Percentiles rank a stretch among this genome's conserved stretches.
Conservation (phyloP, 2,797 vertebrate genomes). For the Melanogrammus aeglefinus region DNA sequence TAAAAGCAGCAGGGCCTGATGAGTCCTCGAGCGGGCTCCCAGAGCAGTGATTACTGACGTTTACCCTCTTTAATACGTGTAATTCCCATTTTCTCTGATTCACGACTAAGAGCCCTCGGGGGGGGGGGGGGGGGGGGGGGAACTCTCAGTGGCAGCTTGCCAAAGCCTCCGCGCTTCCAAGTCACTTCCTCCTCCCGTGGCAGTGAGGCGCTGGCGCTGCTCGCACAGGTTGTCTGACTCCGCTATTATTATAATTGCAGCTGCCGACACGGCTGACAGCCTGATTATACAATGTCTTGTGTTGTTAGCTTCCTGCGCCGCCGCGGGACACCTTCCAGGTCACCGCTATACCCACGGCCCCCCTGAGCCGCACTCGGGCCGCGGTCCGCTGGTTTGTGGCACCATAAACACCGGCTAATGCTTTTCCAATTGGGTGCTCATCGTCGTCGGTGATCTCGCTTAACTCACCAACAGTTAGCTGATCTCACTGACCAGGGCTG, state of each 20-base stretch:
- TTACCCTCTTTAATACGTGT: conserved; percentile 83
- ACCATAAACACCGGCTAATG: conserved; percentile 27
- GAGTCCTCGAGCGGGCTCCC: conserved; percentile 73
- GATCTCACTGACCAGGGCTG: conserved; percentile 28
- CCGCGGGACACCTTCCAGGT: conserved; percentile 12
- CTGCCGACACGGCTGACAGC: conserved; percentile 51
- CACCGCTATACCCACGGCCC: not conserved
- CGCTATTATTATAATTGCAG: conserved; percentile 68
- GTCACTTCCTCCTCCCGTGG: conserved; percentile 64
- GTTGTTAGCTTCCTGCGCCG: conserved; percentile 52
- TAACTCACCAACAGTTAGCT: conserved; percentile 48
- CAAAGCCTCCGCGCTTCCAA: conserved; percentile 70
- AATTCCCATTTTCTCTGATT: conserved; percentile 82
- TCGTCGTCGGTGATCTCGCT: conserved; percentile 17
- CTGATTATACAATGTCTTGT: conserved; percentile 56
- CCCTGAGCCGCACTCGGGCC: no score
- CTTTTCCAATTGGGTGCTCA: conserved; percentile 33
- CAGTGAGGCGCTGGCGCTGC: conserved; percentile 57
- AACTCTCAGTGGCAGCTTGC: conserved; percentile 74
- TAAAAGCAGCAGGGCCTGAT: conserved; percentile 65
- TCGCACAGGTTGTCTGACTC: conserved; percentile 64
- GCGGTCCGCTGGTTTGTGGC: not conserved
- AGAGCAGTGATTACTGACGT: conserved; percentile 77
- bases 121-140: conserved; percentile 44
- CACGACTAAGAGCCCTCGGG: conserved; percentile 73